These are phyloP conservation scores for Trachemys scripta DNA, from an alignment of 2,113 vertebrate genomes.

Conservation along the genomic window DNA sequence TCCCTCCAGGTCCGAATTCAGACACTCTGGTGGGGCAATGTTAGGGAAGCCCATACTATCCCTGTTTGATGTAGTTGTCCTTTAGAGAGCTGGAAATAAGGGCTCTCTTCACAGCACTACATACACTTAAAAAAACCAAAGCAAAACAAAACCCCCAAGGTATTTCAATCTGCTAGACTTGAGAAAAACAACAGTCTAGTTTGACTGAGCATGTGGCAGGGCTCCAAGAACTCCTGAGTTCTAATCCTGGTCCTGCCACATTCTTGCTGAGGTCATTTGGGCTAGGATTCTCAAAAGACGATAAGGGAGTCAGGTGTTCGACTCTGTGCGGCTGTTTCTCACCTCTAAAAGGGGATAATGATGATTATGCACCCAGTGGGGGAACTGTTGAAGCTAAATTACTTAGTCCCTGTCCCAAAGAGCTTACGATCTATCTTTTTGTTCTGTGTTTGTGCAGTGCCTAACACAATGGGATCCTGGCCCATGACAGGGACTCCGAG, in stretches of 20 bases:
- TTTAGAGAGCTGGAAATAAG: background rate
- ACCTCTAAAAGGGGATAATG: background rate
- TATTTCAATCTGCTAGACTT: background rate
- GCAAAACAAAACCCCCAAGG: background rate
- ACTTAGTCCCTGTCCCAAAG: background rate
- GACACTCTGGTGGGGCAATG: background rate
- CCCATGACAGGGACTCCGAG: background rate
- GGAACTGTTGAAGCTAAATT: background rate
- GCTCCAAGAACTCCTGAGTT: background rate
- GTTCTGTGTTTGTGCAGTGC: background rate
- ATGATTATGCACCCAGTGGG: background rate
- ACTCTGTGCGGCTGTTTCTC: background rate
- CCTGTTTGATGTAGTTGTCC: background rate
- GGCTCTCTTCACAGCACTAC: background rate
- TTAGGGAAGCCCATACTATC: background rate
- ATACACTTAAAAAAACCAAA: background rate
- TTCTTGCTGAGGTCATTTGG: rapidly evolving
- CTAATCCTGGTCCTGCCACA: rapidly evolving
- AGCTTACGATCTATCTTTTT: background rate
- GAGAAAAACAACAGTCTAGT: background rate
- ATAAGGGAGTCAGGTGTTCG: no score
- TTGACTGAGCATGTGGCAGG: background rate
- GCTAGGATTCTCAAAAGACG: rapidly evolving
- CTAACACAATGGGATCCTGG: background rate
- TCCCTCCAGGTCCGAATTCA: background rate